phyloP scores from a whole-genome alignment of 2,113 vertebrate species.

The Tyto alba region DNA sequence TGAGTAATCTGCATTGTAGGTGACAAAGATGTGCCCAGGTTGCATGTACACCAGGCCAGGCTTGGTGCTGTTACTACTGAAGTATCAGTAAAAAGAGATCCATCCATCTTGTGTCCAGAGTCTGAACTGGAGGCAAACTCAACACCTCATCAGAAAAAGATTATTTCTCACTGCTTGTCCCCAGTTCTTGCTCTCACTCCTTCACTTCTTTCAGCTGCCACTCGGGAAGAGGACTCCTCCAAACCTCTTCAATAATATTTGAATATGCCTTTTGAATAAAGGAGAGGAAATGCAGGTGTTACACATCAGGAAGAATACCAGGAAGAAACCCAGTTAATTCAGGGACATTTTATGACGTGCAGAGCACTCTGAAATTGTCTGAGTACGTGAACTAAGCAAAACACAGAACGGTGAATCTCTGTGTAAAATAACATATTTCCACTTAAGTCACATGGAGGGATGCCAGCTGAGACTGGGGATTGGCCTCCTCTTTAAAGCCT shows the following conservation, averaged over 20 bases:
- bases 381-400: background rate
- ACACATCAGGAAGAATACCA: background rate
- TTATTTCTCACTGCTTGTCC: background rate
- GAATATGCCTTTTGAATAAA: background rate
- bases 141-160: background rate
- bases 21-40: background rate
- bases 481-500: background rate
- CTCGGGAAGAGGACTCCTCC: background rate
- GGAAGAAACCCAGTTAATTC: background rate
- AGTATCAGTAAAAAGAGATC: background rate
- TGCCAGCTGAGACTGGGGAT: background rate
- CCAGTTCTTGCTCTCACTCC: background rate
- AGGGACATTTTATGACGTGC: background rate
- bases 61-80: background rate
- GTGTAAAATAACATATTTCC: background rate
- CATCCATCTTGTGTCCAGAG: background rate
- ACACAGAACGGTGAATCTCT: background rate
- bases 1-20: background rate
- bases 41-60: background rate
- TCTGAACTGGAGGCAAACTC: background rate
- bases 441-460: background rate
- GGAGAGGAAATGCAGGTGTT: background rate
- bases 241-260: background rate
- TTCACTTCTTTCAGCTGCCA: background rate
- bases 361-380: background rate